Conservation (phyloP, 2,113 vertebrate genomes). For the Clarias macrocephalus region DNA sequence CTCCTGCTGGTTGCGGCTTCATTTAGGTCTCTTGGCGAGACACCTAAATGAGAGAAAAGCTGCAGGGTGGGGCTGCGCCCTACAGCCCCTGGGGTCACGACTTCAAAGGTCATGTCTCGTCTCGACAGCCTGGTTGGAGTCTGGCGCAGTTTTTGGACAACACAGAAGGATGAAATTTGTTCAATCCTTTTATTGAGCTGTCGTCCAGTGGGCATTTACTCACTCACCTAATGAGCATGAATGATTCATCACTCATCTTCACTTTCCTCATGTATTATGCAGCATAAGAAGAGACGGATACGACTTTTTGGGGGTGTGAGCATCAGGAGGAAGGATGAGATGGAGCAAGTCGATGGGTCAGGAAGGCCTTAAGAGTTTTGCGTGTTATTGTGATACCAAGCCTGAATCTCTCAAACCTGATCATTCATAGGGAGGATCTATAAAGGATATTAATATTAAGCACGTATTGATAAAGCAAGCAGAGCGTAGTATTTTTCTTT, state of each 20-base stretch:
- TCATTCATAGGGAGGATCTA: constrained; percentile 23
- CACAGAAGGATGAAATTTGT: constrained; percentile 24
- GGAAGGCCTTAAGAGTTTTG: constrained; percentile 57
- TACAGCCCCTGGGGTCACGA: constrained; percentile 15
- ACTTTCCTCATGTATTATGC: constrained; percentile 42
- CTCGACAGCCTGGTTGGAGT: constrained; percentile 5
- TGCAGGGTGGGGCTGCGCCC: neutral
- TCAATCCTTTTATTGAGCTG: constrained; percentile 23
- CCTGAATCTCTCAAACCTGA: constrained; percentile 68
- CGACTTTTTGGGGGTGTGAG: constrained; percentile 1
- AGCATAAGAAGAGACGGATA: constrained; percentile 27
- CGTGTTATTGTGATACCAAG: constrained; percentile 68
- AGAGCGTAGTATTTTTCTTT: neutral
- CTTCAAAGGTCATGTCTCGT: constrained; percentile 40
- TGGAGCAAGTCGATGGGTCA: constrained; percentile 7
- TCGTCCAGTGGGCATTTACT: constrained; percentile 29
- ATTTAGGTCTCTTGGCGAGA: constrained; percentile 29
- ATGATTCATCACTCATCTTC: constrained; percentile 48
- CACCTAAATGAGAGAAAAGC: constrained; percentile 5
- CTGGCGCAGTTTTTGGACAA: constrained; percentile 19
- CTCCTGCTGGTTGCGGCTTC: constrained; percentile 1
- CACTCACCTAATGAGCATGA: constrained; percentile 48
- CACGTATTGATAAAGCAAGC: neutral
- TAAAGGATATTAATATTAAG: constrained; percentile 61
- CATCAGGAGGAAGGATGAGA: neutral